These are phyloP conservation scores for Sarcophaga peregrina DNA, from an alignment of 1,140 invertebrate genomes.

Conservation along the genomic window DNA sequence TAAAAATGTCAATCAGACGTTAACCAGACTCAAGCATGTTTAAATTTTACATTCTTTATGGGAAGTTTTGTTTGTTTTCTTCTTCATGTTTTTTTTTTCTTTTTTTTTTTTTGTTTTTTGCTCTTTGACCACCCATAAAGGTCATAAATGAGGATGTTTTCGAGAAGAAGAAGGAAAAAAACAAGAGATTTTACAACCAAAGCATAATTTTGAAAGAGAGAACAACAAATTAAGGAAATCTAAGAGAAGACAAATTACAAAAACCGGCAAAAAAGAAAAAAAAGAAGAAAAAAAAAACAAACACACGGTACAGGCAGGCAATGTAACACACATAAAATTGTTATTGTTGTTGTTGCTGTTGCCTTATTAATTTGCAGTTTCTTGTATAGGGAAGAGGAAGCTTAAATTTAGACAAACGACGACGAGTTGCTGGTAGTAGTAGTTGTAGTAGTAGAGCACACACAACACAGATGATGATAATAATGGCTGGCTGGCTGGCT, in stretches of 20 bases:
- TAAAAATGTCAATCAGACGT: not conserved
- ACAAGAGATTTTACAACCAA: not conserved
- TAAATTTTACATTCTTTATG: too few species aligned
- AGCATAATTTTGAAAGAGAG: not conserved
- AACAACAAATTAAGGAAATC: not conserved
- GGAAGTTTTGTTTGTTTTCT: too few species aligned
- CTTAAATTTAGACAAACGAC: constrained; percentile 30
- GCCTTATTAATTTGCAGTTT: not conserved
- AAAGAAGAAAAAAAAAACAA: constrained; percentile 17
- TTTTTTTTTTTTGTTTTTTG: too few species aligned
- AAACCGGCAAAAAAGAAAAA: not conserved
- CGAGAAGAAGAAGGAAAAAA: not conserved
- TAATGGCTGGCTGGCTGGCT: not conserved
- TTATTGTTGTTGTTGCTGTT: not conserved
- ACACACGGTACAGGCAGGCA: not conserved
- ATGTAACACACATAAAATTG: not conserved
- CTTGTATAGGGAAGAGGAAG: constrained; percentile 25
- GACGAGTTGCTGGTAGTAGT: not conserved
- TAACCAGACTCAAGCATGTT: constrained; percentile 6
- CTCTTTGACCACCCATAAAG: constrained; percentile 38
- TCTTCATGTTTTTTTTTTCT: too few species aligned
- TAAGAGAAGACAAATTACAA: not conserved
- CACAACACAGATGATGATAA: too few species aligned
- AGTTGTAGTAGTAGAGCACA: not conserved
- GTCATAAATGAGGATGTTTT: constrained; percentile 10